Percentiles rank a stretch among this genome's conserved stretches.
Evolutionary conservation across 2,888 invertebrate genomes (phyloP).

Genomic region (Heliothis peltigera): DNA sequence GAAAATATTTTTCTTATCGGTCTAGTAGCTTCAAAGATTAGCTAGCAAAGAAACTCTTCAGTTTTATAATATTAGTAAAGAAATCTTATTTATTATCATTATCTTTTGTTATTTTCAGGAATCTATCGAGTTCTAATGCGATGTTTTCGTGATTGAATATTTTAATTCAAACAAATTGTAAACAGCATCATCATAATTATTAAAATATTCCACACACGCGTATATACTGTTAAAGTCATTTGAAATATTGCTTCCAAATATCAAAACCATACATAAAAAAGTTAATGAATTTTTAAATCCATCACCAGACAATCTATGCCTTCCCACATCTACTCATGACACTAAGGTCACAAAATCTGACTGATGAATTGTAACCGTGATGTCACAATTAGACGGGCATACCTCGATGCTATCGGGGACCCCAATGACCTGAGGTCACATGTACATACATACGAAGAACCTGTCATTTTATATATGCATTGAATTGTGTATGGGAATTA

Average conservation of each 20-base stretch:
- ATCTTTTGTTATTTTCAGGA: too few relatives aligned
- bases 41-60: too few relatives aligned
- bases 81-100: too few relatives aligned
- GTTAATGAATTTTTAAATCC: slow-evolving; percentile 30
- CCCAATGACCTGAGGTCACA: slow-evolving; percentile 56
- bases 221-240: background rate
- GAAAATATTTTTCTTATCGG: too few relatives aligned
- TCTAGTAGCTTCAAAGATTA: too few relatives aligned
- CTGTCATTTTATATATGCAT: slow-evolving; percentile 57
- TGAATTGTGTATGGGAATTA: slow-evolving; percentile 51
- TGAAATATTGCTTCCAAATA: background rate
- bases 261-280: slow-evolving; percentile 6
- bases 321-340: slow-evolving; percentile 59
- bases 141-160: too few relatives aligned
- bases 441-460: slow-evolving; percentile 50
- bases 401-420: slow-evolving; percentile 75
- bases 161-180: too few relatives aligned
- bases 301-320: slow-evolving; percentile 24
- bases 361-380: slow-evolving; percentile 86
- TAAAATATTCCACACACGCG: too few relatives aligned
- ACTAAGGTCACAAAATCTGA: slow-evolving; percentile 76
- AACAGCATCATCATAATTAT: too few relatives aligned
- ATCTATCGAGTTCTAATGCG: too few relatives aligned
- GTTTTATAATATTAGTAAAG: too few relatives aligned
- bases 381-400: slow-evolving; percentile 83